Evolutionary conservation across 1,140 invertebrate genomes (phyloP).

Genomic region (Procambarus virginalis): DNA sequence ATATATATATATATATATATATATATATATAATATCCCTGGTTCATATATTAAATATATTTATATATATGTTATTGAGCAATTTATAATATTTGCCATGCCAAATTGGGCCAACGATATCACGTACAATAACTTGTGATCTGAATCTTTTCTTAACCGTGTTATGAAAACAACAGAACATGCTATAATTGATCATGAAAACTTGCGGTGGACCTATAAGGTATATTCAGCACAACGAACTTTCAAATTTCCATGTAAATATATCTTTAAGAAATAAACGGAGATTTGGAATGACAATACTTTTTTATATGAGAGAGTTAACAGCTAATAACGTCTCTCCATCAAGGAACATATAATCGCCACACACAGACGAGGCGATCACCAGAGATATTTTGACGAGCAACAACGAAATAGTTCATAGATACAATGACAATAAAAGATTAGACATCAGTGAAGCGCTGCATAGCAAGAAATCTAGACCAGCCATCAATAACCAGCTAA

Average conservation of each 20-base stretch:
- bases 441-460: too few species aligned
- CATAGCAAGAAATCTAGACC: too few species aligned
- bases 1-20: not conserved
- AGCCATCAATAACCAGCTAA: too few species aligned
- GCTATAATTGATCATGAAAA: not conserved
- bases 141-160: not conserved
- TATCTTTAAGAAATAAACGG: not conserved
- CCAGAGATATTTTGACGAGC: too few species aligned
- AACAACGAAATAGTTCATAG: too few species aligned
- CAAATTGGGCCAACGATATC: not conserved
- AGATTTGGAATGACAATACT: conserved; percentile 5
- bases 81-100: conserved; percentile 8
- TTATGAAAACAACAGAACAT: not conserved
- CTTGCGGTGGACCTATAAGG: too few species aligned
- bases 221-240: not conserved
- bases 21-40: not conserved
- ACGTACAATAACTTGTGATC: not conserved
- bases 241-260: not conserved
- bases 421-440: too few species aligned
- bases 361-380: too few species aligned
- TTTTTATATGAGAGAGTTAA: conserved; percentile 5
- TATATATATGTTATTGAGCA: not conserved
- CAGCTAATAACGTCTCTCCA: not conserved
- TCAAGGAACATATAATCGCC: too few species aligned
- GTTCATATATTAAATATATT: not conserved